Evolutionary conservation across 2,888 invertebrate genomes (phyloP), one percentile per base, ranked within the genome.

Genomic region (Nipponacmea schrenckii): DNA sequence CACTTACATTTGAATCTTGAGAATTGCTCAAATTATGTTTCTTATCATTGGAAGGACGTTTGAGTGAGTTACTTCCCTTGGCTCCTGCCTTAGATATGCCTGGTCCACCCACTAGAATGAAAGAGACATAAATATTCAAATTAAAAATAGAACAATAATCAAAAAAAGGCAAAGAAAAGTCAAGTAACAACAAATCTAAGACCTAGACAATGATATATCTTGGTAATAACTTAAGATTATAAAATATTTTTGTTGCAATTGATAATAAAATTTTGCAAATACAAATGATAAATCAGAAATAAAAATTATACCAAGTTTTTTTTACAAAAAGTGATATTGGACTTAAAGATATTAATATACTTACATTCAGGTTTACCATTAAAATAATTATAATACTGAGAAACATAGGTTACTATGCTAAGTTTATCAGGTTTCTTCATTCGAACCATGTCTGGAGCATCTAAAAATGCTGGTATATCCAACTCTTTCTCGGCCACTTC

Each of bases 401-500:
- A 96, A 81, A 97, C 92, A 90, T 97, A 97, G 71, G 97, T 97
- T 85, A 96, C 92, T 84, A 97, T 94, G 75, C 96, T 96, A 81
- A 97, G 92, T 87, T 95, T 93, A 89, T 97, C 97, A 31, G 97
- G 96, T n/a, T 96, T 94, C 83, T 93, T 92, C 90, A 94, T 95
- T 79, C 94, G 93, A 65, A 94, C 95, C 97, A 97, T 97, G 89
- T 97, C 97, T 86, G 94, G 94, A 44, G 97, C 95, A 88, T 97
- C 97, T 79, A 97, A 91, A 62, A 97, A 92, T 7, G 96, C 94
- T 68, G 97, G 96, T 83, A 97, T 96, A 62, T 95, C 95, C 81
- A 97, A 91, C 89, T 95, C 94, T 85, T 93, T 92, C 89, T 96
- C 96, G 71, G 96, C 97, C 74, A 94, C 93, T 86, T 93, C 93